Base-by-base conservation (phyloP, 2,888 invertebrate species). In the Fragum fragum region DNA sequence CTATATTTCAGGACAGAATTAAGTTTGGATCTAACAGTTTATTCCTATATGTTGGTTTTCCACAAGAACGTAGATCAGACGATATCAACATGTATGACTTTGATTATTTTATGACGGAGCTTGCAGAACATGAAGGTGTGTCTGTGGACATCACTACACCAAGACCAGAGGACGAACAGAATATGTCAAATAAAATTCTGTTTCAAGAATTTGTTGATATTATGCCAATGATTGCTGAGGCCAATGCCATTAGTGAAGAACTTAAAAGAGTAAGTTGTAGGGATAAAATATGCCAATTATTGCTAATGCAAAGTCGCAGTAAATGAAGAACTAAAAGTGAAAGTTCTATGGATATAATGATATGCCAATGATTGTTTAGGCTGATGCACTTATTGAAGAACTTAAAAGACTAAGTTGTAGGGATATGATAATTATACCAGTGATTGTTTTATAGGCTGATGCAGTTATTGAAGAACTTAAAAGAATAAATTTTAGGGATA, bases 181-280 rank as follows among this genome's bases (percentile, higher is more conserved):
- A 81, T 39, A 47, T 81, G 42, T n/a, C 77, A 9, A 81, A 74
- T 36, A 73, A 73, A 47, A 66, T 87, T 5, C 78, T 89, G 11
- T 90, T 90, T 52, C 90, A 91, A 74, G 90, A 91, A 2, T 91
- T 88, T 81, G 88, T 91, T 36, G 83, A 88, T 59, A 74, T 91
- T 18, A 78, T 90, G 78, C 90, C 91, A n/a, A 85, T 85, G 32
- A 83, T 91, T 53, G 81, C 88, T 32, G 91, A 91, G 72, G 91
- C 90, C 2, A 91, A 91, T 81, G 90, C 90, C 16, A 90, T 91
- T 28, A 91, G 91, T 80, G 89, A 90, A 16, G 91, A 91, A 78
- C 59, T 91, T 9, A 87, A 88, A 57, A 89, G 91, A 88, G 91
- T 91, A 66, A n/a, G n/a, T n/a, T n/a, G n/a, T n/a, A n/a, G n/a